Evolutionary conservation across 2,113 vertebrate species (phyloP).

Genomic region (Okapia johnstoni): DNA sequence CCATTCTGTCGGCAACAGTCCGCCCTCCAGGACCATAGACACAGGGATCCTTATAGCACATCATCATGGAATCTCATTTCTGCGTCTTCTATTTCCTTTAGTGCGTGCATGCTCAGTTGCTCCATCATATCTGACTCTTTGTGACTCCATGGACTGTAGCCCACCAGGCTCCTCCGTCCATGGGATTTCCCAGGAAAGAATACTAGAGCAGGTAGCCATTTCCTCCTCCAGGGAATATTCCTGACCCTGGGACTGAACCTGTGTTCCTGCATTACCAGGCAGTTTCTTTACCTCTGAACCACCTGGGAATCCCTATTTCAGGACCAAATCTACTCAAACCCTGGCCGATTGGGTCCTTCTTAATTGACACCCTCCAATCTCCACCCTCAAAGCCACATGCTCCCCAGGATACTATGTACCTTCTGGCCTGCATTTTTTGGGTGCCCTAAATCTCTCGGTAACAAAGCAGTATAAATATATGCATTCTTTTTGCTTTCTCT

Average conservation of each 20-base stretch:
- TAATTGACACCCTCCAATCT: not conserved
- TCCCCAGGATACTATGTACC: not conserved
- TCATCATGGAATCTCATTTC: not conserved
- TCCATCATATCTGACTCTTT: not conserved
- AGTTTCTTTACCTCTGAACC: not conserved
- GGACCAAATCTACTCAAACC: not conserved
- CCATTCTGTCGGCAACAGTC: accelerated
- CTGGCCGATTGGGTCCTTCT: not conserved
- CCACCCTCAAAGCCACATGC: not conserved
- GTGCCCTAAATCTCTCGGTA: not conserved
- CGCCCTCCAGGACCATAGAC: accelerated
- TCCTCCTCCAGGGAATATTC: not conserved
- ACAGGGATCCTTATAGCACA: not conserved
- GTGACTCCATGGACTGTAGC: not conserved
- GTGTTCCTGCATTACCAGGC: not conserved
- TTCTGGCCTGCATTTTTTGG: not conserved
- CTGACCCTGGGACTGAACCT: not conserved
- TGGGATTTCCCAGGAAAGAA: not conserved
- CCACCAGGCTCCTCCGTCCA: not conserved
- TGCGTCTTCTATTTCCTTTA: not conserved
- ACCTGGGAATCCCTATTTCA: not conserved
- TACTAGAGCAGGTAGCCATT: not conserved
- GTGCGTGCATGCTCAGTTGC: not conserved
- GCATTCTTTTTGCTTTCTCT: not conserved
- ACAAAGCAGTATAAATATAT: not conserved